Evolutionary conservation across 2,113 vertebrate species (phyloP).

Genomic region (Polypterus senegalus): DNA sequence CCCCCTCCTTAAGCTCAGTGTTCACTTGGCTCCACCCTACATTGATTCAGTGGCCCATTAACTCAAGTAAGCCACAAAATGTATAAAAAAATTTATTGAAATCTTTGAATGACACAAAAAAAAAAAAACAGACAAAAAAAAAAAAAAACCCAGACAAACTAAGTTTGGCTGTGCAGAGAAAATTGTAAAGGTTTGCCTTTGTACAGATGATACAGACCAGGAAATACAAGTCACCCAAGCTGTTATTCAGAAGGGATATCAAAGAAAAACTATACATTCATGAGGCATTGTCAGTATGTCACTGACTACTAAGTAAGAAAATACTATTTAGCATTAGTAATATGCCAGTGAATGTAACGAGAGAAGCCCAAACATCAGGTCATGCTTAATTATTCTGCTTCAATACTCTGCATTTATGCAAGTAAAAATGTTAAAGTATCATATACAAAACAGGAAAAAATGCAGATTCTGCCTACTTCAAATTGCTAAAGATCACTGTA

Average conservation of each 20-base stretch:
- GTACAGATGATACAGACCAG: slow-evolving; percentile 47
- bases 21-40: background rate
- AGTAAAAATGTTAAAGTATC: slow-evolving; percentile 40
- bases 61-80: slow-evolving; percentile 56
- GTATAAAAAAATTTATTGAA: slow-evolving; percentile 90
- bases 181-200: slow-evolving; percentile 43
- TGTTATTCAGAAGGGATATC: slow-evolving; percentile 29
- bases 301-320: slow-evolving; percentile 58
- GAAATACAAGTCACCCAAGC: slow-evolving; percentile 37
- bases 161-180: slow-evolving; percentile 61
- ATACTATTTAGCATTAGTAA: slow-evolving; percentile 53
- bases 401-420: slow-evolving; percentile 25
- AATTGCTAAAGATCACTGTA: slow-evolving; percentile 23
- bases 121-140: slow-evolving; percentile 61
- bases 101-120: slow-evolving; percentile 70
- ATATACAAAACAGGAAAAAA: slow-evolving; percentile 23
- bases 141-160: slow-evolving; percentile 57
- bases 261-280: slow-evolving; percentile 52
- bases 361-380: slow-evolving; percentile 33
- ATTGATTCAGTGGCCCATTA: slow-evolving; percentile 23
- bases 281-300: slow-evolving; percentile 44
- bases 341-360: slow-evolving; percentile 44
- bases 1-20: background rate
- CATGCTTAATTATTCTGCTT: slow-evolving; percentile 26
- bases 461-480: slow-evolving; percentile 9